Evolutionary conservation across 2,888 invertebrate species (phyloP), one percentile per base, ranked within the genome.

Genomic region (Entomobrya multifasciata): DNA sequence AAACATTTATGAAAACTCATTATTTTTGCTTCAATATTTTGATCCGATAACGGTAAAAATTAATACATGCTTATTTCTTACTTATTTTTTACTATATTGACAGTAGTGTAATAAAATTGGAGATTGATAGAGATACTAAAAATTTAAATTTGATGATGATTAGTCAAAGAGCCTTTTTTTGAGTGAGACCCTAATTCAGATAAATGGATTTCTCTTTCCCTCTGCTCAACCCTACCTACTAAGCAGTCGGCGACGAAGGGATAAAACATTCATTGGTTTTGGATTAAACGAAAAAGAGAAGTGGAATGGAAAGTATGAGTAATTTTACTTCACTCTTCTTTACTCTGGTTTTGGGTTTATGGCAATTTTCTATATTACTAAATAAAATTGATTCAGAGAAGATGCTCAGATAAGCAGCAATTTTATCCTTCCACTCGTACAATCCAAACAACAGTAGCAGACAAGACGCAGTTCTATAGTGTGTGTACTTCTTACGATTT

Each of bases 101-200:
- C 41, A 65, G 27, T 11, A 30, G 41, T 20, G 41, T 17, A 36
- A 67, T 20, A 17, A 41, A 41, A 36, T n/a, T 67, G 17, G 36
- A 72, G 13, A 36, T 36, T 4, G 36, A 36, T 36, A 36, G 8
- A 17, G 52, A 52, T n/a, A 52, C n/a, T 52, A 17, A 52, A 76
- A 55, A 55, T 55, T 78, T 52, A 80, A 80, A 67, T 52, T 67
- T 62, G 65, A 79, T 60, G 65, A 52, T 49, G 79, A 79, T 47
- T 47, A 78, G 47, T 13, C 17, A 30, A 20, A 6, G 27, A 44
- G 72, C 15, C 25, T 15, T 60, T 17, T 27, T 62, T 62, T 30
- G 8, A 15, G n/a, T 30, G 6, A 60, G 17, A 62, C 62, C 36
- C 17, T 76, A 79, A 79, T 79, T 79, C 62, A 36, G 77, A 77